Conservation (phyloP, 2,888 invertebrate species). For the Copidosoma aretas region DNA sequence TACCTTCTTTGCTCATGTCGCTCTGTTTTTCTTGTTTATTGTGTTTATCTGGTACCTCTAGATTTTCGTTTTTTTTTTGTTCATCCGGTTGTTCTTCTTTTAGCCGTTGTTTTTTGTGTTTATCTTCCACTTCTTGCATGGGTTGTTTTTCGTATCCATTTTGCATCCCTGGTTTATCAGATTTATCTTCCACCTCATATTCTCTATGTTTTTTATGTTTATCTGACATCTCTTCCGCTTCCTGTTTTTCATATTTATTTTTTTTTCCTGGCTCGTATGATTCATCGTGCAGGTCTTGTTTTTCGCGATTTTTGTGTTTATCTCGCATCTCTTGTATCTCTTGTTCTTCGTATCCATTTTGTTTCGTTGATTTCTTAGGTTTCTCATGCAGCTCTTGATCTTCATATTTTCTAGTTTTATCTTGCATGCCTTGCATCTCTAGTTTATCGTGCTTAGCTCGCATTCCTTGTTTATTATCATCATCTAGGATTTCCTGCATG, state of each 20-base stretch:
- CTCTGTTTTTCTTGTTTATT: slow-evolving; percentile 3
- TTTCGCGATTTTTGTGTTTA: not conserved
- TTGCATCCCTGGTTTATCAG: not conserved
- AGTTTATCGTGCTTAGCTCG: too few species aligned
- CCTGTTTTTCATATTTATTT: not conserved
- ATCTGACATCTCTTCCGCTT: not conserved
- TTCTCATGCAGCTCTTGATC: not conserved
- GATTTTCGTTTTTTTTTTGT: not conserved
- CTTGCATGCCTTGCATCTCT: too few species aligned
- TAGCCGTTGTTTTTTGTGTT: not conserved
- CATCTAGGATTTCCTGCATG: too few species aligned
- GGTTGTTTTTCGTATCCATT: not conserved
- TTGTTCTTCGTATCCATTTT: not conserved
- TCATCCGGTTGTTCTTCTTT: not conserved
- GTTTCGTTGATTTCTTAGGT: not conserved
- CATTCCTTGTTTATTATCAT: too few species aligned
- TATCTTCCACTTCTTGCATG: not conserved
- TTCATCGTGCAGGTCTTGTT: not conserved
- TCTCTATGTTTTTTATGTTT: not conserved
- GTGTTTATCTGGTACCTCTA: slow-evolving; percentile 9
- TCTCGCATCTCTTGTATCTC: not conserved
- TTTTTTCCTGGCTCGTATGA: too few species aligned
- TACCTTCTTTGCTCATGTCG: slow-evolving; percentile 25
- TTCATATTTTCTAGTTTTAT: not conserved
- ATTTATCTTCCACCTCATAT: not conserved